These are phyloP conservation scores for Dolomedes plantarius DNA, from an alignment of 2,888 invertebrate species.

Conservation along the genomic window DNA sequence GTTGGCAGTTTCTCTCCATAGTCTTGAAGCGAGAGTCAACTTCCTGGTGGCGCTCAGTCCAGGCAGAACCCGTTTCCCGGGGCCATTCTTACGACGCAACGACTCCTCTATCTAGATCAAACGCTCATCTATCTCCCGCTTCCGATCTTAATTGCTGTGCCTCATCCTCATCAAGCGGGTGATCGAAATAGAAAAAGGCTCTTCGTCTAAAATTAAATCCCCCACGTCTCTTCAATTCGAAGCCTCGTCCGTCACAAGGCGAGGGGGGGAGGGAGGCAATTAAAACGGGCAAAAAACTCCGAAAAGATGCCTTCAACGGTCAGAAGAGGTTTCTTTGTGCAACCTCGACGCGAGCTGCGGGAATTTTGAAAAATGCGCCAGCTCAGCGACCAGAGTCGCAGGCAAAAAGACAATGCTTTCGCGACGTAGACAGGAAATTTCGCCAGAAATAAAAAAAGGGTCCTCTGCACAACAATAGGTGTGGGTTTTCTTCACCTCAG, in stretches of 20 bases:
- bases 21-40: no score
- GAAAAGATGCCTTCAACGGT: not conserved
- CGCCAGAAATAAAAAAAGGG: conserved; percentile 51
- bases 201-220: conserved; percentile 3
- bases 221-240: conserved; percentile 11
- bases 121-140: not conserved
- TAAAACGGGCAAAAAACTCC: not conserved
- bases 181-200: not conserved
- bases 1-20: no score
- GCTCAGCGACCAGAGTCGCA: conserved; percentile 41
- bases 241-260: not conserved
- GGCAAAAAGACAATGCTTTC: conserved; percentile 53
- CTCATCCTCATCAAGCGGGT: not conserved
- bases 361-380: conserved; percentile 38
- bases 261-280: no score
- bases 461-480: not conserved
- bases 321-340: not conserved
- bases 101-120: not conserved
- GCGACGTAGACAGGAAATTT: conserved; percentile 61
- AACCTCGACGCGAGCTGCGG: not conserved
- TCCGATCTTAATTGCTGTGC: not conserved
- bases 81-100: no score
- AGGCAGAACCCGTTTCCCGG: no score
- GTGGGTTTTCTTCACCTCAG: not conserved
- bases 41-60: no score